Evolutionary conservation across 1,140 invertebrate genomes (phyloP).

Genomic region (Meteorus sp.): DNA sequence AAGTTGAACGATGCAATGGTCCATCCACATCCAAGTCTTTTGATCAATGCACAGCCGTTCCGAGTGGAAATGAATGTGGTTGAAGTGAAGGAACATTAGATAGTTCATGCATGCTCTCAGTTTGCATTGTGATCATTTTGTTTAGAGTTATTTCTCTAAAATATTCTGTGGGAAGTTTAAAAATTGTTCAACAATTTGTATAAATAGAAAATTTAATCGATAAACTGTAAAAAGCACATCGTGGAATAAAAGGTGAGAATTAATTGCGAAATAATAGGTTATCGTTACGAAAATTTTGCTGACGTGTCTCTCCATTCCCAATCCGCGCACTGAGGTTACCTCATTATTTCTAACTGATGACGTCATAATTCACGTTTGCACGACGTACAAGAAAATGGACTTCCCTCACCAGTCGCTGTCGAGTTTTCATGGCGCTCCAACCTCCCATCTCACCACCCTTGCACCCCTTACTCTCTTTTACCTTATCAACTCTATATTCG

Average conservation of each 20-base stretch:
- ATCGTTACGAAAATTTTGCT: constrained; percentile 42
- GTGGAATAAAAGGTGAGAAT: constrained; percentile 29
- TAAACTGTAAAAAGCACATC: no score
- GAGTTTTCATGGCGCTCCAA: constrained; percentile 5
- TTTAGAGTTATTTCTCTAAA: no score
- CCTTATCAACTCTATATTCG: not conserved
- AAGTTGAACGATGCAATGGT: no score
- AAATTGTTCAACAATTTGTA: no score
- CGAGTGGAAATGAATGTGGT: no score
- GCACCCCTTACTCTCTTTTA: not conserved
- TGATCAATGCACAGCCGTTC: no score
- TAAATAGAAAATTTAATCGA: no score
- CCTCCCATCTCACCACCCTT: not conserved
- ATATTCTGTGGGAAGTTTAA: no score
- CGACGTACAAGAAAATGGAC: constrained; percentile 52
- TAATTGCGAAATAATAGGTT: constrained; percentile 49
- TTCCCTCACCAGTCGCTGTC: constrained; percentile 34
- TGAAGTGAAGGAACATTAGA: no score
- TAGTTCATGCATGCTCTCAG: no score
- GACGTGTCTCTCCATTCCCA: constrained; percentile 37
- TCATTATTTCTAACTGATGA: constrained; percentile 55
- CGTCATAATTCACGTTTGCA: constrained; percentile 48
- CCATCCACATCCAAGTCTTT: no score
- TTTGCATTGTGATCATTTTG: no score
- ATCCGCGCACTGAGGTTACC: constrained; percentile 40